Evolutionary conservation across 2,888 invertebrate species (phyloP).

Genomic region (Eristalinus sepulchralis): DNA sequence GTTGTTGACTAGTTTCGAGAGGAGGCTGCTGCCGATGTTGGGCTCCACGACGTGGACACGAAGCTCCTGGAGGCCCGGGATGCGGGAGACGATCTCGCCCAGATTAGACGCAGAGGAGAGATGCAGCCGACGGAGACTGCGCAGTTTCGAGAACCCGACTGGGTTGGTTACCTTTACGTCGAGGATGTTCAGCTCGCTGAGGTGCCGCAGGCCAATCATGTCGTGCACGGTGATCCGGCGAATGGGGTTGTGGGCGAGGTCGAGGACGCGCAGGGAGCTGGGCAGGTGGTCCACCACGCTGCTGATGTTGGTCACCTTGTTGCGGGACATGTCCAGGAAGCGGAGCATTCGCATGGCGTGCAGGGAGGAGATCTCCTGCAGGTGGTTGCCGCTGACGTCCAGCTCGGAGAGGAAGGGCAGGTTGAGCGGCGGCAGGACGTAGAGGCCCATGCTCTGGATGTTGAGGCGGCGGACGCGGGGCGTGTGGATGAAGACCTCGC

Average conservation of each 20-base stretch:
- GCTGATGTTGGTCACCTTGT: slow-evolving; percentile 88
- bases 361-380: slow-evolving; percentile 87
- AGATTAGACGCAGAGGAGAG: slow-evolving; percentile 88
- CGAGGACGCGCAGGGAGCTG: slow-evolving; percentile 87
- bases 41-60: slow-evolving; percentile 89
- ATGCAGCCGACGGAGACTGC: slow-evolving; percentile 88
- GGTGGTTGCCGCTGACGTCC: slow-evolving; percentile 90
- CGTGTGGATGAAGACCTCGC: slow-evolving; percentile 92
- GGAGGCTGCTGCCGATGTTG: slow-evolving; percentile 87
- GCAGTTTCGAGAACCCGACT: slow-evolving; percentile 87
- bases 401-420: slow-evolving; percentile 89
- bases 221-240: slow-evolving; percentile 86
- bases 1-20: slow-evolving; percentile 86
- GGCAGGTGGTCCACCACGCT: slow-evolving; percentile 88
- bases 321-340: slow-evolving; percentile 88
- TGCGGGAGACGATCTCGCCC: slow-evolving; percentile 86
- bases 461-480: slow-evolving; percentile 90
- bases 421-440: slow-evolving; percentile 88
- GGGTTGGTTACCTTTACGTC: slow-evolving; percentile 88
- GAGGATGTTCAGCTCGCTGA: slow-evolving; percentile 88
- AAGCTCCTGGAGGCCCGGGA: slow-evolving; percentile 88
- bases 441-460: slow-evolving; percentile 89
- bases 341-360: slow-evolving; percentile 87
- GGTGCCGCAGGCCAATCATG: slow-evolving; percentile 82
- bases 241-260: slow-evolving; percentile 91